A percentile compares a stretch with the other conserved stretches of the same genome.
Evolutionary conservation across 2,113 vertebrate genomes (phyloP).

Genomic region (Melozone crissalis): DNA sequence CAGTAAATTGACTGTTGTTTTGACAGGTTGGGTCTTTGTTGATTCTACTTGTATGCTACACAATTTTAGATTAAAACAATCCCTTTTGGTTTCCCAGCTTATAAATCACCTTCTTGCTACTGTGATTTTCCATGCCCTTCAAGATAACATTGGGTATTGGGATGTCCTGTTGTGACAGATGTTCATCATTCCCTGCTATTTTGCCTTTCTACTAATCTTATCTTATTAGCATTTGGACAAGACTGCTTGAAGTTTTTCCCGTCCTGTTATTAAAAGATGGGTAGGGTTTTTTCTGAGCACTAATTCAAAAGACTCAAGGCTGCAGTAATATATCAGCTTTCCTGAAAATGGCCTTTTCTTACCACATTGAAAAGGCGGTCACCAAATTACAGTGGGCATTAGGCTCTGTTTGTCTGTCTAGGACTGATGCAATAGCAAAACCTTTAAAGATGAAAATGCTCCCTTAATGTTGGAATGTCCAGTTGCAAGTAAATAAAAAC

Average conservation of each 20-base stretch:
- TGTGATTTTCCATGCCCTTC: slow-evolving; percentile 48
- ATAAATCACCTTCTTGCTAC: slow-evolving; percentile 28
- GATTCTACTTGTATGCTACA: neutral
- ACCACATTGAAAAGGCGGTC: neutral
- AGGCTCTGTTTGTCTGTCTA: neutral
- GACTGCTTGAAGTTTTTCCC: slow-evolving; percentile 9
- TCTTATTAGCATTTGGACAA: slow-evolving; percentile 47
- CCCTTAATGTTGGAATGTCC: neutral
- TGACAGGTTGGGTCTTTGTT: neutral
- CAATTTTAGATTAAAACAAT: slow-evolving; percentile 32
- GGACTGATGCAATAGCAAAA: neutral
- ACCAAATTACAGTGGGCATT: neutral
- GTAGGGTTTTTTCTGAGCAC: neutral
- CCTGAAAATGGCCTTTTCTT: slow-evolving; percentile 24
- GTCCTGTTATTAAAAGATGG: neutral
- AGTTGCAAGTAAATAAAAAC: slow-evolving; percentile 14
- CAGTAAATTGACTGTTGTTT: neutral
- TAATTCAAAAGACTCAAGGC: neutral
- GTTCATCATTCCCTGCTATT: slow-evolving; percentile 1
- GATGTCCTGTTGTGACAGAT: slow-evolving; percentile 23
- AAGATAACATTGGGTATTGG: neutral
- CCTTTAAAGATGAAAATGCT: neutral
- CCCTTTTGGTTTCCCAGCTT: slow-evolving; percentile 30
- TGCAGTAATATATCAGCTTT: neutral
- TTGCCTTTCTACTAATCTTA: neutral